These are phyloP conservation scores for Trichosurus vulpecula DNA, from an alignment of 2,797 vertebrate genomes.

Conservation along the genomic window DNA sequence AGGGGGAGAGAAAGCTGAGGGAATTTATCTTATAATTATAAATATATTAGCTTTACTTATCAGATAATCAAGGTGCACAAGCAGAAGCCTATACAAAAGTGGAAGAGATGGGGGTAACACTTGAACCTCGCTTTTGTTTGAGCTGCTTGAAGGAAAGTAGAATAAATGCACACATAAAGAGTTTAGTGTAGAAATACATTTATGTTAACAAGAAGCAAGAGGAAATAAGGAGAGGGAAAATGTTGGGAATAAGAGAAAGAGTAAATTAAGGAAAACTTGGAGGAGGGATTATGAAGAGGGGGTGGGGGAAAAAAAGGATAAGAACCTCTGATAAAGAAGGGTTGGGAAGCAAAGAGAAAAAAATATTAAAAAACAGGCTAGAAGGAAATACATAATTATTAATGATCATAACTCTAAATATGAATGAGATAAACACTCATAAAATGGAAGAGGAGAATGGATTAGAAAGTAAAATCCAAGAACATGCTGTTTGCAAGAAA, in stretches of 20 bases:
- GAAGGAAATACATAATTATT: not conserved
- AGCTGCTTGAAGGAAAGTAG: not conserved
- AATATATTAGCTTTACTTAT: not conserved
- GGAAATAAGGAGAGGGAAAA: not conserved
- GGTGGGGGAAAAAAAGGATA: not conserved
- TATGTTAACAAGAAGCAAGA: not conserved
- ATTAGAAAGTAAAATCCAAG: not conserved
- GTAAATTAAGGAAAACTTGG: not conserved
- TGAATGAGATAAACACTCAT: not conserved
- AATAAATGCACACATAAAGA: not conserved
- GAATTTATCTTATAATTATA: not conserved
- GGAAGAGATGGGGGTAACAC: not conserved
- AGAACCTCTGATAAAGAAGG: not conserved
- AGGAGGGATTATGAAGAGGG: not conserved
- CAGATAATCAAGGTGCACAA: not conserved
- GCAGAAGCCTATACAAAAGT: not conserved
- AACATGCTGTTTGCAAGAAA: not conserved
- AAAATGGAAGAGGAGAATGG: not conserved
- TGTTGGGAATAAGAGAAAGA: not conserved
- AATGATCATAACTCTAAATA: not conserved
- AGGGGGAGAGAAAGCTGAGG: no score
- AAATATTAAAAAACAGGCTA: not conserved
- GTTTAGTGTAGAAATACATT: not conserved
- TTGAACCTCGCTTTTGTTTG: not conserved
- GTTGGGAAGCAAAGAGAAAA: not conserved